phyloP scores from a whole-genome alignment of 2,113 vertebrate species.

The Meriones unguiculatus region DNA sequence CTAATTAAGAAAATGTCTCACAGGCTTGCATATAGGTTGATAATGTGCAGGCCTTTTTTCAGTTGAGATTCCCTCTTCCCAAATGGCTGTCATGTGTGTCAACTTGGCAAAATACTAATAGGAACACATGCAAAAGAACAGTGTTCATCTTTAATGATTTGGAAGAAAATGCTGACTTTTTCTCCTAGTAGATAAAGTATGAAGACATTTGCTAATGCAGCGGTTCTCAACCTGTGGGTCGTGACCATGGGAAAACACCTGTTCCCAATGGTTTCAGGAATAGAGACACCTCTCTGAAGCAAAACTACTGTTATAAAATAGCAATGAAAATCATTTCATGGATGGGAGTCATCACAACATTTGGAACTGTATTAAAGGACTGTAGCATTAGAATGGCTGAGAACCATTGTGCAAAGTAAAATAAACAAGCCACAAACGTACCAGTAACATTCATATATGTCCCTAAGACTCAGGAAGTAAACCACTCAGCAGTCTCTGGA shows the following conservation, averaged over 20 bases:
- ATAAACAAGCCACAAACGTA: neutral
- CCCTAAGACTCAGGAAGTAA: neutral
- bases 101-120: neutral
- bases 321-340: neutral
- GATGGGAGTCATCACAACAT: neutral
- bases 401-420: neutral
- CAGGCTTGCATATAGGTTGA: neutral
- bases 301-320: neutral
- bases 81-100: neutral
- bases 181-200: neutral
- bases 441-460: neutral
- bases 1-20: neutral
- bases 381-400: neutral
- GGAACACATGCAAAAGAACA: neutral
- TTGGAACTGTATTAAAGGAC: neutral
- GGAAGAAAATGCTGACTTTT: neutral
- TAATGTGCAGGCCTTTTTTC: neutral
- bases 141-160: neutral
- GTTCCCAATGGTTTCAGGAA: neutral
- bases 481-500: neutral
- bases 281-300: neutral
- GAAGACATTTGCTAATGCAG: neutral
- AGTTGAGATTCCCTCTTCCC: neutral
- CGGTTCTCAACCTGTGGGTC: neutral
- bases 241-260: neutral